Conservation (phyloP, 1,140 invertebrate species). For the Polypedilum pembai region DNA sequence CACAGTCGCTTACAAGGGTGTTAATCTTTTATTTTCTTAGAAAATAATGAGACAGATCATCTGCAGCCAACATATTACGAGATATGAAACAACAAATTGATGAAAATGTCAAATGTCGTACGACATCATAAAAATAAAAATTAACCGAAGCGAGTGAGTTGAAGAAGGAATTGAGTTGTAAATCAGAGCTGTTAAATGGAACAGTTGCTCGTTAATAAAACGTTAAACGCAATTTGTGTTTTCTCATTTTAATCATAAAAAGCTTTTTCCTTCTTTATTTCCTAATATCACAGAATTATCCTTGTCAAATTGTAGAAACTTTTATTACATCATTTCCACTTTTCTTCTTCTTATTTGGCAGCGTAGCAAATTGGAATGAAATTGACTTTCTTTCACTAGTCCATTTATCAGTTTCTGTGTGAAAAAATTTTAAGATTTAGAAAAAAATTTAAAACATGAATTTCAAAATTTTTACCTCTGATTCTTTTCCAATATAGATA, state of each 20-base stretch:
- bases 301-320: background rate
- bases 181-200: background rate
- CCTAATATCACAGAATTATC: slow-evolving; percentile 23
- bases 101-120: background rate
- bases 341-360: background rate
- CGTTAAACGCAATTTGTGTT: slow-evolving; percentile 1
- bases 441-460: background rate
- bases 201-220: background rate
- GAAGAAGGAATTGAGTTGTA: background rate
- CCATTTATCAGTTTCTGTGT: background rate
- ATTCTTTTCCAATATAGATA: slow-evolving; percentile 3
- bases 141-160: background rate
- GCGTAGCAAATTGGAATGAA: background rate
- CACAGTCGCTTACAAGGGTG: background rate
- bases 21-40: slow-evolving; percentile 9
- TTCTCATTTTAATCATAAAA: background rate
- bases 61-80: slow-evolving; percentile 11
- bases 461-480: background rate
- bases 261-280: background rate
- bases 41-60: background rate
- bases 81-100: background rate
- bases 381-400: background rate
- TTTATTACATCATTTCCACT: background rate
- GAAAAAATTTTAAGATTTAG: background rate
- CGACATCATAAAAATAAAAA: slow-evolving; percentile 12